Evolutionary conservation across 1,140 invertebrate genomes (phyloP), one percentile per base, ranked within the genome.

Genomic region (Halesus radiatus): DNA sequence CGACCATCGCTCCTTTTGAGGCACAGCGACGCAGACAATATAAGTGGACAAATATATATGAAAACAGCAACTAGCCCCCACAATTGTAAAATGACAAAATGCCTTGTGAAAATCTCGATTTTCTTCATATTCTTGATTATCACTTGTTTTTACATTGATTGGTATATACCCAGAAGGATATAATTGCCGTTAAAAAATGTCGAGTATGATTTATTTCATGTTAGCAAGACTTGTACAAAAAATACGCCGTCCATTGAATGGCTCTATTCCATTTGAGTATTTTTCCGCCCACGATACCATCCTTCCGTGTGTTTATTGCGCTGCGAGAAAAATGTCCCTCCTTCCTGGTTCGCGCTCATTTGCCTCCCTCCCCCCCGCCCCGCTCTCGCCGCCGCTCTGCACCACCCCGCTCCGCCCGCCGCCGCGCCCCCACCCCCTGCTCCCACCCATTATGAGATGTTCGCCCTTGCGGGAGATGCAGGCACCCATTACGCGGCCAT

Each of bases 401-500:
- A 15, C 18, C 10, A 16, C 62, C 37, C 10, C 26, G 22, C 22
- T 26, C 16, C 29, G 23, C 76, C 22, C 29, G 10, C 50, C 52
- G 76, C 64, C 37, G 23, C 18, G 32, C 66, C 66, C 4, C 68
- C 10, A 45, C 18, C 45, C 26, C 45, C 76, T 50, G 62, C 76
- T 29, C 60, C 77, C 53, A 29, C 13, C 66, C 77, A 52, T 56
- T 68, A 54, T 78, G 76, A 78, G 76, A 78, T 78, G 62, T 78
- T 78, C 76, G 76, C 76, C 76, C 76, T 78, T 78, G 76, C 76
- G 76, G 76, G 76, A 78, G 76, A 78, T 78, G 76, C 76, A 78
- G 76, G 76, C 76, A 70, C 60, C 76, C 76, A 78, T 78, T 78
- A 70, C 64, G 76, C 76, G 76, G 62, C 76, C 76, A 26, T 78